Conservation (phyloP, 2,797 vertebrate genomes). For the Neoniphon sammara region DNA sequence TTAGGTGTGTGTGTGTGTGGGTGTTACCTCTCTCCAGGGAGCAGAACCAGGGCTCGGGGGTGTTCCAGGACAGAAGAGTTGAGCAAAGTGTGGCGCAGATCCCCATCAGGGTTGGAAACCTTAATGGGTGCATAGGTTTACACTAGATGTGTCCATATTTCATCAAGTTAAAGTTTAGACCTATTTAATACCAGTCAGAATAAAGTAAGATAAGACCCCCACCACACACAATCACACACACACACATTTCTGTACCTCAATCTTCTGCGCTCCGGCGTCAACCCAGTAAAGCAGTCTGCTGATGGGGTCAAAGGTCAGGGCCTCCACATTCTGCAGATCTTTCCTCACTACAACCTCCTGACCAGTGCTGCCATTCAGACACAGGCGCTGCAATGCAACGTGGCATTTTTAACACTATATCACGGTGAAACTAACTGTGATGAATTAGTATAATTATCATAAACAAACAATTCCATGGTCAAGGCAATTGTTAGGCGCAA, state of each 20-base stretch:
- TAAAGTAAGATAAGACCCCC: background rate
- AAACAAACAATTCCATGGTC: no score
- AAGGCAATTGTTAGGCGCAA: no score
- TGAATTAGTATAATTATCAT: no score
- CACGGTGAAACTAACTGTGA: no score
- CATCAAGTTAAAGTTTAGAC: background rate
- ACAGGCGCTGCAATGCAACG: conserved; percentile 92
- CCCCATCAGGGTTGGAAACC: conserved; percentile 95
- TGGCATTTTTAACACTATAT: no score
- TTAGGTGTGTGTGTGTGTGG: background rate
- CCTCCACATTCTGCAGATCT: conserved; percentile 93
- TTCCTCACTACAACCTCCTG: conserved; percentile 93
- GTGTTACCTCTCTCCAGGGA: conserved; percentile 89
- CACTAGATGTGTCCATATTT: background rate
- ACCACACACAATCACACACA: background rate
- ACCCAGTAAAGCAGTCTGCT: conserved; percentile 97
- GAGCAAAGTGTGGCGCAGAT: conserved; percentile 90
- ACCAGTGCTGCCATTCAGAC: conserved; percentile 93
- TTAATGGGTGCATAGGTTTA: conserved; percentile 56
- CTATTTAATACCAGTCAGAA: no score
- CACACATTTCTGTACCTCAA: conserved; percentile 85
- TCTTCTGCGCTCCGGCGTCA: conserved; percentile 93
- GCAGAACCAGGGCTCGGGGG: conserved; percentile 90
- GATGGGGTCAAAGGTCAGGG: conserved; percentile 94
- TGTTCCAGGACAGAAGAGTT: conserved; percentile 93